Percentiles rank a stretch among this genome's conserved stretches.
Conservation (phyloP, 2,888 invertebrate species). For the Hipparchia sbordonii region DNA sequence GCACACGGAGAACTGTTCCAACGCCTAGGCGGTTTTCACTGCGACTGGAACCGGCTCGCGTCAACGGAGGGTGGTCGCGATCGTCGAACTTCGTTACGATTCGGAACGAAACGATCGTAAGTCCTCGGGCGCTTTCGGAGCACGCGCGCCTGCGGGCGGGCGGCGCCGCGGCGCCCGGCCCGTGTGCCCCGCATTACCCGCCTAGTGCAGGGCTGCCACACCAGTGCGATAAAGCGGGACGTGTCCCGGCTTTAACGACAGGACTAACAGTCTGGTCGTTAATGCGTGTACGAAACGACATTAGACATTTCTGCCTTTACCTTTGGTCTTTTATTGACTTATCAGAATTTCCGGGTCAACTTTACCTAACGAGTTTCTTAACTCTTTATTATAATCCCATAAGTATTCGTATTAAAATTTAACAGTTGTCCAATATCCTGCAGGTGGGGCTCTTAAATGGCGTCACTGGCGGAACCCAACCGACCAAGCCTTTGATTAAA, state of each 20-base stretch:
- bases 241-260: slow-evolving; percentile 2
- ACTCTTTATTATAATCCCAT: background rate
- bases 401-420: background rate
- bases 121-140: slow-evolving; percentile 77
- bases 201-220: slow-evolving; percentile 53
- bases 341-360: background rate
- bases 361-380: background rate
- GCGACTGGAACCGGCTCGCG: slow-evolving; percentile 79
- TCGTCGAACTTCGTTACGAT: slow-evolving; percentile 79
- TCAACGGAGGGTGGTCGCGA: slow-evolving; percentile 75
- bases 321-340: slow-evolving; percentile 8
- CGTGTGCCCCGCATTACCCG: slow-evolving; percentile 65
- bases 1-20: slow-evolving; percentile 70
- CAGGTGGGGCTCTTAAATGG: background rate
- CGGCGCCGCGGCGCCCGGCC: slow-evolving; percentile 60
- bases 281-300: background rate
- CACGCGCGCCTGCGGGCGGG: slow-evolving; percentile 79
- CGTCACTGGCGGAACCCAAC: slow-evolving; percentile 26
- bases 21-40: slow-evolving; percentile 78
- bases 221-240: slow-evolving; percentile 37
- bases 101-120: slow-evolving; percentile 77
- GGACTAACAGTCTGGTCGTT: slow-evolving; percentile 1
- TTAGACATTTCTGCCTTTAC: background rate
- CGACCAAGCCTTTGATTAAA: slow-evolving; percentile 68
- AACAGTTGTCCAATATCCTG: slow-evolving; percentile 1